Percentiles rank a stretch among this genome's conserved stretches.
Evolutionary conservation across 2,797 vertebrate genomes (phyloP).

Genomic region (Micropoecilia bifurca): DNA sequence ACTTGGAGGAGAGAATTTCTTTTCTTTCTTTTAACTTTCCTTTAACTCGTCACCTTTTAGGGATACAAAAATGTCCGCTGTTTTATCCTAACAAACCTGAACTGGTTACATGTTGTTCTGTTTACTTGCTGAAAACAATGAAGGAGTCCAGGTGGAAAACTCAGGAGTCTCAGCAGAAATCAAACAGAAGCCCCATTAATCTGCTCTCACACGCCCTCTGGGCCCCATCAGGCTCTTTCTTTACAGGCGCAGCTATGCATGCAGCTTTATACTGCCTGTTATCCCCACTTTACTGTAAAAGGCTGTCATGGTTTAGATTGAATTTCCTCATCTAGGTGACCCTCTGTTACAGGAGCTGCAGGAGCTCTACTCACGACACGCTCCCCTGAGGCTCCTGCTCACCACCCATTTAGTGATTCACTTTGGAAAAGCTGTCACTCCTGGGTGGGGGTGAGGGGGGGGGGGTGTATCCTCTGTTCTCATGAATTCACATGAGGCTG

Average conservation of each 20-base stretch:
- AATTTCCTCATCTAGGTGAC: constrained; percentile 50
- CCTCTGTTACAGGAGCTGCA: constrained; percentile 20
- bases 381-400: constrained; percentile 36
- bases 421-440: constrained; percentile 62
- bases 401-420: constrained; percentile 52
- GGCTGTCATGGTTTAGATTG: constrained; percentile 51
- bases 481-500: constrained; percentile 69
- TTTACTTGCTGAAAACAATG: constrained; percentile 1
- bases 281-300: constrained; percentile 35
- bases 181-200: constrained; percentile 34
- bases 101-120: neutral
- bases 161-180: constrained; percentile 6
- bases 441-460: constrained; percentile 27
- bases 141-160: constrained; percentile 12
- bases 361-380: constrained; percentile 1
- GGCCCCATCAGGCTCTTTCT: constrained; percentile 14
- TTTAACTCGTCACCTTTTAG: neutral
- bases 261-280: constrained; percentile 27
- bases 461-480: constrained; percentile 35
- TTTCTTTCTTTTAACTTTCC: neutral
- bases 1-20: neutral
- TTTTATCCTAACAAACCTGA: constrained; percentile 3
- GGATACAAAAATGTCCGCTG: neutral
- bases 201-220: neutral
- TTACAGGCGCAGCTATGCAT: constrained; percentile 19